Evolutionary conservation across 2,113 vertebrate genomes (phyloP).

Genomic region (Asarcornis scutulata): DNA sequence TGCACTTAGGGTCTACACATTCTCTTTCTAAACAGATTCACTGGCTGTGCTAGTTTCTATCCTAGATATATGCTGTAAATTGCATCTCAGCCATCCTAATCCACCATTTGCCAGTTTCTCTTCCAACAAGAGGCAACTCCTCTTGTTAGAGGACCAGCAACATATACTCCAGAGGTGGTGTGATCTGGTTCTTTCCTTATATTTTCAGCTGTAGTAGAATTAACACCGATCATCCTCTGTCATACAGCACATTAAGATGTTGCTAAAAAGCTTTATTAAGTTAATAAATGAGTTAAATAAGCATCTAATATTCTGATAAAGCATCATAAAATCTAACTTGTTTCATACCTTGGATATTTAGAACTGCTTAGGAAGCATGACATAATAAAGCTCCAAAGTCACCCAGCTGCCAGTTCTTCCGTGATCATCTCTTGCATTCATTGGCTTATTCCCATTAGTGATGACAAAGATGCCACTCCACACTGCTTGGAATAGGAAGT

Average conservation of each 20-base stretch:
- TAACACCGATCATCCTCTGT: background rate
- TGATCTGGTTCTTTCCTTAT: background rate
- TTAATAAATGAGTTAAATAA: background rate
- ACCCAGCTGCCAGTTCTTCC: background rate
- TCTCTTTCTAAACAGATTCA: background rate
- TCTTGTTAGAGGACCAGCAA: background rate
- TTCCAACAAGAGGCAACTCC: background rate
- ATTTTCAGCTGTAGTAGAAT: background rate
- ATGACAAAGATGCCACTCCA: background rate
- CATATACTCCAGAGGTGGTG: background rate
- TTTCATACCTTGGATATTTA: background rate
- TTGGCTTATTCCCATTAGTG: background rate
- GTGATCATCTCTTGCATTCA: background rate
- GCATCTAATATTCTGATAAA: background rate
- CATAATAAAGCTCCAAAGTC: background rate
- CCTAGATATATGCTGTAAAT: background rate
- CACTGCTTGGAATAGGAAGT: background rate
- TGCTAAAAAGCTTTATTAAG: background rate
- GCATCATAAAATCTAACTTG: background rate
- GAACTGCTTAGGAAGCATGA: background rate
- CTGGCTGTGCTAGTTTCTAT: background rate
- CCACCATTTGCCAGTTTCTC: background rate
- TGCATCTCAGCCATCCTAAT: background rate
- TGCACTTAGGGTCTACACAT: rapidly evolving
- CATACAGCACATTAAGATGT: background rate